Evolutionary conservation across 2,888 invertebrate genomes (phyloP), one percentile per base, ranked within the genome.

Genomic region (Bimastos eiseni): DNA sequence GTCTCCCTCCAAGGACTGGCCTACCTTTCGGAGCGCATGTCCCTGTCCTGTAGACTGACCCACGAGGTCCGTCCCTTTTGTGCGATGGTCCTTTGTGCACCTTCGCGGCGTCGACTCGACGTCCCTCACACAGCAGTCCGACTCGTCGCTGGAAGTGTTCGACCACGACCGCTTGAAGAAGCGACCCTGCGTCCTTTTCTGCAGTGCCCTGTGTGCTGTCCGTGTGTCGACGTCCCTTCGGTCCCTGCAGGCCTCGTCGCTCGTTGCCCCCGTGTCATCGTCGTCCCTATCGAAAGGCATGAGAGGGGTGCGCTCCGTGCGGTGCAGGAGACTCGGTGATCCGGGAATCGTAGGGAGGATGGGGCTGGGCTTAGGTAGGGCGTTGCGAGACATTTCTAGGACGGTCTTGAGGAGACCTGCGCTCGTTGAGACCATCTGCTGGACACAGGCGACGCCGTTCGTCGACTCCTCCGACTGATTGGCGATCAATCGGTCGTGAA

Each of bases 381-480:
- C 36, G 86, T 17, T 86, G 2, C 86, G 86, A 34, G 86, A 86
- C 86, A 86, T 34, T 36, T 86, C 86, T 24, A 86, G 86, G 37
- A 86, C 86, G 86, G 86, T 86, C 86, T 86, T 86, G 3, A 86
- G 86, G 1, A 86, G 86, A 84, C 90, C 90, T 2, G 90, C 90
- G 44, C 84, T 90, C 8, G 83, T 84, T n/a, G 83, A 83, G 36
- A 90, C 90, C 84, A 90, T 90, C 38, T 90, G 90, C 84, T 37
- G 86, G 83, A 90, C 83, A n/a, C 90, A 90, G 17, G 33, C 84
- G 17, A 84, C 90, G 17, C 90, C 90, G 38, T 90, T 84, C 13
- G 37, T 38, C 33, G 83, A 70, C 24, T 41, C 86, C 83, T 83
- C 84, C 33, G 37, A 37, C 86, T 86, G 86, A 17, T 86, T 86